phyloP scores from a whole-genome alignment of 2,113 vertebrate species.

The Oenanthe melanoleuca region DNA sequence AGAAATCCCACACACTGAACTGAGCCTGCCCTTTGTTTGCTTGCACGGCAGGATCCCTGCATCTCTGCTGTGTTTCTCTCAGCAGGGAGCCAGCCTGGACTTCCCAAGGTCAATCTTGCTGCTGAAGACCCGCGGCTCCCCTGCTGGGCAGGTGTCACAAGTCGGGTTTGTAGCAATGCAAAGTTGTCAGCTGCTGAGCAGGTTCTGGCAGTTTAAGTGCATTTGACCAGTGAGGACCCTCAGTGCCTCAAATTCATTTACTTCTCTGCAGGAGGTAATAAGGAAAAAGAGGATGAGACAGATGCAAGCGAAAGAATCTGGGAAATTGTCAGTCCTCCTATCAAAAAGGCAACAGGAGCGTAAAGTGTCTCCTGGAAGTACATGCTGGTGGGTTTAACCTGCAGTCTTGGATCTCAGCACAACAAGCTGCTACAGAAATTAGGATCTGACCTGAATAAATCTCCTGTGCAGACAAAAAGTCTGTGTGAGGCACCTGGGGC shows the following conservation, averaged over 20 bases:
- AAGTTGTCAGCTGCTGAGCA: constrained; percentile 15
- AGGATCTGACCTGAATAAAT: background rate
- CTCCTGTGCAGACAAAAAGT: background rate
- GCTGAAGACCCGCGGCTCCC: background rate
- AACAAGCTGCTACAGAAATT: background rate
- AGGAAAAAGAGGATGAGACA: background rate
- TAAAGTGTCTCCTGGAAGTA: constrained; percentile 12
- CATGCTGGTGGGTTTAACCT: background rate
- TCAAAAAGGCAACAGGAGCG: background rate
- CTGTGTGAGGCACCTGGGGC: background rate
- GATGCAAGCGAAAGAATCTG: constrained; percentile 24
- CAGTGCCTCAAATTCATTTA: constrained; percentile 23
- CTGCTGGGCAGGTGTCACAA: constrained; percentile 37
- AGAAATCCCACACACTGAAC: background rate
- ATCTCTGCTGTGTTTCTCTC: background rate
- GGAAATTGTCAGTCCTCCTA: constrained; percentile 30
- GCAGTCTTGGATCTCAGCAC: background rate
- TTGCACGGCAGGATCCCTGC: background rate
- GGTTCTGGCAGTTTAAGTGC: background rate
- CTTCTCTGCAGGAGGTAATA: background rate
- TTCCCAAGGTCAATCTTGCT: constrained; percentile 28
- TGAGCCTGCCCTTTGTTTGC: constrained; percentile 14
- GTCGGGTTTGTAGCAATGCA: background rate
- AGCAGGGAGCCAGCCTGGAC: background rate
- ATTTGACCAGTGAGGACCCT: background rate